Evolutionary conservation across 2,797 vertebrate species (phyloP), one percentile per base, ranked within the genome.

Genomic region (Clarias fuscus): DNA sequence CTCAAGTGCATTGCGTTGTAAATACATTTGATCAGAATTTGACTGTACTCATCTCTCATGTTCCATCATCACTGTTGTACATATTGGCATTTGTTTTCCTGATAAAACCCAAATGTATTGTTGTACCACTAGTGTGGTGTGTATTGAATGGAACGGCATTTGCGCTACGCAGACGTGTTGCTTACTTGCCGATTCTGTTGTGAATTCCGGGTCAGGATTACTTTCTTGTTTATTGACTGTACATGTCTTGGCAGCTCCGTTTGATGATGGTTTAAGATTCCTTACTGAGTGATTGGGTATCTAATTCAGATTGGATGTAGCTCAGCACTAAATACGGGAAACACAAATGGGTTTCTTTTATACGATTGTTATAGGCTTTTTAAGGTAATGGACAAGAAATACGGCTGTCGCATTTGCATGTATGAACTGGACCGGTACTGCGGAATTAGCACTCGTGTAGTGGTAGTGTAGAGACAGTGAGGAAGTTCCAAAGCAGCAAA

Each of bases 171-270:
- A 30, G 80, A n/a, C n/a, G 18, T 56, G 64, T 68, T 18, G 10
- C 40, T 48, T 27, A 48, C 15, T 67, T 56, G 24, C 2, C 10
- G 33, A 64, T 17, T 43, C 22, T 64, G 78, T 64, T 43, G 78
- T 64, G 59, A 43, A 43, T 80, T 80, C 59, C 17, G 43, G 59
- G 59, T 80, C 61, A 64, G 59, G 64, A 20, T 62, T 40, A 40
- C 59, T 11, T 80, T 43, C 14, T 6, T 62, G 20, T 14, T 80
- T 64, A 24, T 6, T 62, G 11, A 6, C 30, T 24, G 76, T 61
- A 79, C 76, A 24, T 64, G 33, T 64, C 37, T 37, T 80, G 59
- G 59, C 61, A 80, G 59, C 77, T 64, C 37, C 22, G 43, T 64
- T 43, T 80, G 40, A n/a, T 40, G 58, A 40, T 30, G 8, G 76